phyloP scores from a whole-genome alignment of 92 coral and sea anemone species.

The Porites evermanni region DNA sequence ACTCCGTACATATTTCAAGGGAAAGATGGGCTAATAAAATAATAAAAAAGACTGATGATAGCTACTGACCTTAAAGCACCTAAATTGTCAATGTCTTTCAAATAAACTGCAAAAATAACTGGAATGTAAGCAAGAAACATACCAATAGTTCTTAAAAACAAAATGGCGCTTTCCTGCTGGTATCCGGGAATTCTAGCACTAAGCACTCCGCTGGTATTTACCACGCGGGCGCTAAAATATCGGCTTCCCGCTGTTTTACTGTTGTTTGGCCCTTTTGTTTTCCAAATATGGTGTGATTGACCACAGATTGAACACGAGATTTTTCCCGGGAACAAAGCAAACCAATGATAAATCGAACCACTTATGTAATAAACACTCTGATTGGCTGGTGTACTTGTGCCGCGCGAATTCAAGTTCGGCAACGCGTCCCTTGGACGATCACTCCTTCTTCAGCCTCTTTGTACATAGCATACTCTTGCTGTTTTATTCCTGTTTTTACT shows the following conservation, averaged over 20 bases:
- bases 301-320: not conserved
- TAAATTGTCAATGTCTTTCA: not conserved
- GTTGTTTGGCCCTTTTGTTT: slow-evolving; percentile 27
- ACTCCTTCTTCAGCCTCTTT: slow-evolving; percentile 74
- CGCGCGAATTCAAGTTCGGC: slow-evolving; percentile 77
- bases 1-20: slow-evolving; percentile 42
- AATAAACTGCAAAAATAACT: too few species aligned
- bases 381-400: slow-evolving; percentile 64
- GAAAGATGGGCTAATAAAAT: not conserved
- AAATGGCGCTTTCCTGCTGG: slow-evolving; percentile 16
- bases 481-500: not conserved
- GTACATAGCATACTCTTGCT: not conserved
- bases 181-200: slow-evolving; percentile 4
- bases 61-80: not conserved
- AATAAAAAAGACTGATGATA: not conserved
- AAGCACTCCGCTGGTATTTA: slow-evolving; percentile 5
- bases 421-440: slow-evolving; percentile 56
- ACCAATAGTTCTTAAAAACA: not conserved
- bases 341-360: slow-evolving; percentile 50
- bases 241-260: not conserved
- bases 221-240: slow-evolving; percentile 13
- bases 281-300: slow-evolving; percentile 39
- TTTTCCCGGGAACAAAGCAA: slow-evolving; percentile 64
- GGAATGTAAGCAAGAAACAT: too few species aligned
- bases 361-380: slow-evolving; percentile 23